Conservation (phyloP, 2,797 vertebrate species). For the Parotocinclus haroldoi region DNA sequence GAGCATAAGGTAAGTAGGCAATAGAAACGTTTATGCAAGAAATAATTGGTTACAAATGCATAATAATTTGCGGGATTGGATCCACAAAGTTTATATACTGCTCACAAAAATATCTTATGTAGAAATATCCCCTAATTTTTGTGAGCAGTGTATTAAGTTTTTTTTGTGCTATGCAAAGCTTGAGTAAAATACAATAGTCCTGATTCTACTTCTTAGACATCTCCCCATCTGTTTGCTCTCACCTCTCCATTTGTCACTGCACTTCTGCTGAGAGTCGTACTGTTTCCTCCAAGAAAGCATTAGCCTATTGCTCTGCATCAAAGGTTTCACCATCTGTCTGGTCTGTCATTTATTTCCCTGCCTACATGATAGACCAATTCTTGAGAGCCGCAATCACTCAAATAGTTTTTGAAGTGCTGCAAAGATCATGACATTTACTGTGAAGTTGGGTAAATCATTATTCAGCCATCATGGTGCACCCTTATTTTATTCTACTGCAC, state of each 20-base stretch:
- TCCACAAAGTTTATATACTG: no score
- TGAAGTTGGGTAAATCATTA: constrained; percentile 36
- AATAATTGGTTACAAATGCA: no score
- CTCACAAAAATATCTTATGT: no score
- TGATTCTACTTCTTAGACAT: constrained; percentile 25
- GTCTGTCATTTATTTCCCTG: constrained; percentile 33
- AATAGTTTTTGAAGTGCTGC: constrained; percentile 15
- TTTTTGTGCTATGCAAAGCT: no score
- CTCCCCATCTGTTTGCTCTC: constrained; percentile 19
- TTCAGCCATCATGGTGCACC: constrained; percentile 19
- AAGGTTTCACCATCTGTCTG: constrained; percentile 42
- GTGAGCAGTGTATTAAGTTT: no score
- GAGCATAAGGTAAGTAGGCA: constrained; percentile 90
- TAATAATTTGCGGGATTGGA: no score
- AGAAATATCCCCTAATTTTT: no score
- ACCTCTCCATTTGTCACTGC: constrained; percentile 29
- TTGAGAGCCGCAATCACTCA: constrained; percentile 27
- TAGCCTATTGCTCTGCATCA: constrained; percentile 30
- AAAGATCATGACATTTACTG: constrained; percentile 31
- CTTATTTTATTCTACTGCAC: no score
- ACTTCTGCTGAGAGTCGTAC: constrained; percentile 23
- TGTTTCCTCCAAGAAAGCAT: constrained; percentile 23
- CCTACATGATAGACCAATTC: constrained; percentile 17
- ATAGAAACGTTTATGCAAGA: no score
- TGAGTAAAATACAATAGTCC: constrained; percentile 7